Evolutionary conservation across 2,113 vertebrate species (phyloP).

Genomic region (Monopterus albus): DNA sequence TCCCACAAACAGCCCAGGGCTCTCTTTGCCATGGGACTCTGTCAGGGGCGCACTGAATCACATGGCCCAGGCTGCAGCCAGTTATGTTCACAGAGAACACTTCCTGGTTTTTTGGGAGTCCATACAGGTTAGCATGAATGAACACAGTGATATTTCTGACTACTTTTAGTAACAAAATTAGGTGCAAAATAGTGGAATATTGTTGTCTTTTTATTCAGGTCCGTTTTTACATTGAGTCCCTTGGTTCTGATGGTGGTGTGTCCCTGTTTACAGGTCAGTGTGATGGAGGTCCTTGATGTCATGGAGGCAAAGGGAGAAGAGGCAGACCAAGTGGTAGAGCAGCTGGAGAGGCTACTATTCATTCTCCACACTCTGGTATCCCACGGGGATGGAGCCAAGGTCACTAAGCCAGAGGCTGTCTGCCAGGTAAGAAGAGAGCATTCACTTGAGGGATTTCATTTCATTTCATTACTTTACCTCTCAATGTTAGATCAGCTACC

Average conservation of each 20-base stretch:
- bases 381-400: slow-evolving; percentile 86
- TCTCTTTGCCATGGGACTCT: slow-evolving; percentile 84
- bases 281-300: slow-evolving; percentile 57
- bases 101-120: slow-evolving; percentile 88
- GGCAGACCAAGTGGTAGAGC: slow-evolving; percentile 76
- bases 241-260: neutral
- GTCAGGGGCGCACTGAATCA: slow-evolving; percentile 87
- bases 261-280: slow-evolving; percentile 45
- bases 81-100: slow-evolving; percentile 86
- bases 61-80: slow-evolving; percentile 85
- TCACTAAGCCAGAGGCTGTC: slow-evolving; percentile 84
- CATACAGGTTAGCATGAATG: slow-evolving; percentile 78
- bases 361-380: slow-evolving; percentile 85
- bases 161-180: too few relatives aligned
- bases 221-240: too few relatives aligned
- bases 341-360: slow-evolving; percentile 89
- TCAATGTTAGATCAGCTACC: too few relatives aligned
- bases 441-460: rapidly evolving
- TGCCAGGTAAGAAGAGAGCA: slow-evolving; percentile 82
- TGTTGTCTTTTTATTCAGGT: too few relatives aligned
- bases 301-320: slow-evolving; percentile 58
- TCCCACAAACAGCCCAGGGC: slow-evolving; percentile 80
- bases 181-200: too few relatives aligned
- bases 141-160: too few relatives aligned
- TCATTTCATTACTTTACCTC: too few relatives aligned